A percentile compares a stretch with the other conserved stretches of the same genome.
Conservation (phyloP, 2,888 invertebrate species). For the Cantharis flavilabris region DNA sequence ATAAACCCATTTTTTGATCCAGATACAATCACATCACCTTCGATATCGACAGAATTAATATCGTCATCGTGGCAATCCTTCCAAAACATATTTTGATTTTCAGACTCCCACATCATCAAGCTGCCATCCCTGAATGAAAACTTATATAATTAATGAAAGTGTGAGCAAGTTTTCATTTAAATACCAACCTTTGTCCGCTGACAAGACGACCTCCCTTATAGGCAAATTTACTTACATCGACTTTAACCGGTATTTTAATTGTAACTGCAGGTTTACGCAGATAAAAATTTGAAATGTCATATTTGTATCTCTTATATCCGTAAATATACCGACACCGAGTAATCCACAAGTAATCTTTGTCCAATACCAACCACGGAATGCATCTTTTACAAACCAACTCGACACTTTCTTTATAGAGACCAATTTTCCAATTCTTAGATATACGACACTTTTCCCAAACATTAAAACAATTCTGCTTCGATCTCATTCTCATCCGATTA, state of each 20-base stretch:
- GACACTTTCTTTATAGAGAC: constrained; percentile 57
- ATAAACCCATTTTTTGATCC: constrained; percentile 56
- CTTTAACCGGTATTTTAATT: constrained; percentile 38
- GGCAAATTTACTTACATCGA: constrained; percentile 58
- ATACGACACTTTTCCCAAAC: constrained; percentile 50
- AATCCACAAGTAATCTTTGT: constrained; percentile 59
- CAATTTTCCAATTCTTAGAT: constrained; percentile 62
- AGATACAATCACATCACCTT: constrained; percentile 50
- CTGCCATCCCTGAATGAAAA: constrained; percentile 50
- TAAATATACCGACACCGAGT: constrained; percentile 56
- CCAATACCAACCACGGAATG: constrained; percentile 61
- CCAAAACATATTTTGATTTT: constrained; percentile 34
- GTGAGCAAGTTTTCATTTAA: not conserved
- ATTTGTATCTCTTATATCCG: constrained; percentile 47
- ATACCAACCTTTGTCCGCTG: constrained; percentile 55
- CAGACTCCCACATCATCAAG: constrained; percentile 49
- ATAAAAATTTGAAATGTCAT: constrained; percentile 8
- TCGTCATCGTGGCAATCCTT: constrained; percentile 47
- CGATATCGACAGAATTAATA: constrained; percentile 56
- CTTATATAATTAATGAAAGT: not conserved
- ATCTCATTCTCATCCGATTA: constrained; percentile 31
- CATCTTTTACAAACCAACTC: constrained; percentile 56
- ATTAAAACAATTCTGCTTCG: not conserved
- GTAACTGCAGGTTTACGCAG: constrained; percentile 32
- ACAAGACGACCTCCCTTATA: constrained; percentile 51